Conservation (phyloP, 1,140 invertebrate species). For the Camponotus floridanus region DNA sequence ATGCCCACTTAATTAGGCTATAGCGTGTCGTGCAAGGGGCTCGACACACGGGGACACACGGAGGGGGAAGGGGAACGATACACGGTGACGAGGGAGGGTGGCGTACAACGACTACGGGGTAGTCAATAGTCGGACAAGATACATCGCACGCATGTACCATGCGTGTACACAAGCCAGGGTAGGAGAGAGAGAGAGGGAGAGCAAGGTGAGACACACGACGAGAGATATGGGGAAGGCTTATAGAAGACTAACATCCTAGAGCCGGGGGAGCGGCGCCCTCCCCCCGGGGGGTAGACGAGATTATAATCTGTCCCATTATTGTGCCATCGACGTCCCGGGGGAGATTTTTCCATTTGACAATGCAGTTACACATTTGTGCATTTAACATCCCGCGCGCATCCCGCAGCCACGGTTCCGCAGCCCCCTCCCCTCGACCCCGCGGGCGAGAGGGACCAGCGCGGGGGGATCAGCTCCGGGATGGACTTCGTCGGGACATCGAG, state of each 20-base stretch:
- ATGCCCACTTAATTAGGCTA: constrained; percentile 85
- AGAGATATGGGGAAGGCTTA: constrained; percentile 32
- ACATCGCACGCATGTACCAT: constrained; percentile 57
- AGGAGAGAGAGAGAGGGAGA: constrained; percentile 33
- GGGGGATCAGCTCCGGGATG: constrained; percentile 58
- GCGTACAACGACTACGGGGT: constrained; percentile 27
- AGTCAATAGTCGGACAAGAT: constrained; percentile 81
- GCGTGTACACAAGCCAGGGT: constrained; percentile 46
- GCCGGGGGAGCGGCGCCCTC: neutral
- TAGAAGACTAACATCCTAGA: constrained; percentile 40
- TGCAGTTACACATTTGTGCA: constrained; percentile 86
- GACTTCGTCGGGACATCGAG: constrained; percentile 56
- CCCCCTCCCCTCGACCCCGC: constrained; percentile 9
- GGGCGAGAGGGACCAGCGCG: neutral
- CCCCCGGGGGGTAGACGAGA: constrained; percentile 85
- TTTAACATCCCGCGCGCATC: constrained; percentile 82
- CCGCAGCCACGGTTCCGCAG: constrained; percentile 63
- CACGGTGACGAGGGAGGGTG: constrained; percentile 36
- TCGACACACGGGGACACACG: constrained; percentile 24
- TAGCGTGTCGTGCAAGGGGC: constrained; percentile 73
- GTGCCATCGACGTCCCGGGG: constrained; percentile 86
- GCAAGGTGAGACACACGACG: constrained; percentile 63
- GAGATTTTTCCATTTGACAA: constrained; percentile 85
- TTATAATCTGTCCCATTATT: constrained; percentile 87
- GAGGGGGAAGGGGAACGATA: neutral